Percentiles rank a stretch among this genome's conserved stretches.
Evolutionary conservation across 2,888 invertebrate genomes (phyloP).

Genomic region (Odontocolon sp.): DNA sequence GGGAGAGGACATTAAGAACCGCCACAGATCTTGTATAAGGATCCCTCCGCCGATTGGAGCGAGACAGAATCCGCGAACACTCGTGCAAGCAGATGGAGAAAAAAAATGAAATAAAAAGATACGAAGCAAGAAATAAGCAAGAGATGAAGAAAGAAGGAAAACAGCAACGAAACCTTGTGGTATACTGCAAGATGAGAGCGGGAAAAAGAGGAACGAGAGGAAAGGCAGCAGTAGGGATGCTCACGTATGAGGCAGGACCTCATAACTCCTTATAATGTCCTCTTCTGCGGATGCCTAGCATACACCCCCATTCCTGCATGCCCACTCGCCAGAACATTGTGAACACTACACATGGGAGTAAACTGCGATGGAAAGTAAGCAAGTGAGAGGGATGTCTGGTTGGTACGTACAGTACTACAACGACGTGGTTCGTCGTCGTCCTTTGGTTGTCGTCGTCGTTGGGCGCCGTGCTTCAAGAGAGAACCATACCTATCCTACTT

Average conservation of each 20-base stretch:
- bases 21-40: conserved; percentile 79
- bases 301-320: conserved; percentile 77
- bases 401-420: conserved; percentile 54
- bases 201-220: conserved; percentile 27
- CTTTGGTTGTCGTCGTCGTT: conserved; percentile 62
- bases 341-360: conserved; percentile 61
- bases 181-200: conserved; percentile 40
- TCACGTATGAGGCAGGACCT: conserved; percentile 80
- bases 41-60: conserved; percentile 66
- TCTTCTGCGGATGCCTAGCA: conserved; percentile 79
- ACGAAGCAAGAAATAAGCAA: conserved; percentile 35
- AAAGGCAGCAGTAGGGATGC: conserved; percentile 71
- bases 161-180: conserved; percentile 39
- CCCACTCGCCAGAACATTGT: conserved; percentile 72
- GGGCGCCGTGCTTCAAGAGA: conserved; percentile 48
- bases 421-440: conserved; percentile 47
- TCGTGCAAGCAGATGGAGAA: conserved; percentile 38
- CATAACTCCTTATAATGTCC: conserved; percentile 81
- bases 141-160: conserved; percentile 37
- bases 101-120: conserved; percentile 29
- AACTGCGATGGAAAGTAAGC: conserved; percentile 13
- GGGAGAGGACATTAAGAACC: conserved; percentile 80
- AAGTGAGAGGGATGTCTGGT: conserved; percentile 22
- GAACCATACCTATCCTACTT: conserved; percentile 47
- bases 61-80: conserved; percentile 61